phyloP scores from a whole-genome alignment of 2,888 invertebrate species.

The Plusia festucae region DNA sequence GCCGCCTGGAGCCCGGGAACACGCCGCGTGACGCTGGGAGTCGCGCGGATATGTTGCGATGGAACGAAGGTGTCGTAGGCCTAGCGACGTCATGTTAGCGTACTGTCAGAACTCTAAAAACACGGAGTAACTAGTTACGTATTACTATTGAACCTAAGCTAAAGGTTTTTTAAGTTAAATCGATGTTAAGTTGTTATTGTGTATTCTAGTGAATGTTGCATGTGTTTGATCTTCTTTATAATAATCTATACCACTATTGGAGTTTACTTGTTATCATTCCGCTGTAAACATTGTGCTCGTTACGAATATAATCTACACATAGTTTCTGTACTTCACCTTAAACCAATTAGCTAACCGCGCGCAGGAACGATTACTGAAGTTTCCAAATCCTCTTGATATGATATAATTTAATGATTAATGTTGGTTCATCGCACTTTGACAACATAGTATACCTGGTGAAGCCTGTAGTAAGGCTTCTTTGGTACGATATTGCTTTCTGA shows the following conservation, averaged over 20 bases:
- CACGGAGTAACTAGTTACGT: no score
- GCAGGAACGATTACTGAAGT: conserved; percentile 19
- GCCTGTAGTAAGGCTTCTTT: conserved; percentile 9
- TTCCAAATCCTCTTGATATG: conserved; percentile 13
- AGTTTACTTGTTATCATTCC: neutral
- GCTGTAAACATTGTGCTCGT: neutral
- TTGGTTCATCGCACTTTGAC: conserved; percentile 23
- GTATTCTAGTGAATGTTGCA: no score
- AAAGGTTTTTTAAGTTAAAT: no score
- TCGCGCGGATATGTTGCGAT: neutral
- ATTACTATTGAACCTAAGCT: no score
- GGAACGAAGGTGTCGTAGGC: neutral
- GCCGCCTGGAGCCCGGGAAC: neutral
- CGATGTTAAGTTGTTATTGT: no score
- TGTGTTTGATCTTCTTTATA: no score
- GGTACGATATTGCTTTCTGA: conserved; percentile 43
- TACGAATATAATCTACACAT: neutral
- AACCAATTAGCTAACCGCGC: conserved; percentile 35
- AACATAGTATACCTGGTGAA: neutral
- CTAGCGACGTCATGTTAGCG: neutral
- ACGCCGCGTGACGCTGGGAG: neutral
- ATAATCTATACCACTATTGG: no score
- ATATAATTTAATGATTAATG: conserved; percentile 27
- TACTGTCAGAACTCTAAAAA: no score
- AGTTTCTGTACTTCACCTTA: conserved; percentile 15